Evolutionary conservation across 2,797 vertebrate genomes (phyloP).

Genomic region (Falco concolor): DNA sequence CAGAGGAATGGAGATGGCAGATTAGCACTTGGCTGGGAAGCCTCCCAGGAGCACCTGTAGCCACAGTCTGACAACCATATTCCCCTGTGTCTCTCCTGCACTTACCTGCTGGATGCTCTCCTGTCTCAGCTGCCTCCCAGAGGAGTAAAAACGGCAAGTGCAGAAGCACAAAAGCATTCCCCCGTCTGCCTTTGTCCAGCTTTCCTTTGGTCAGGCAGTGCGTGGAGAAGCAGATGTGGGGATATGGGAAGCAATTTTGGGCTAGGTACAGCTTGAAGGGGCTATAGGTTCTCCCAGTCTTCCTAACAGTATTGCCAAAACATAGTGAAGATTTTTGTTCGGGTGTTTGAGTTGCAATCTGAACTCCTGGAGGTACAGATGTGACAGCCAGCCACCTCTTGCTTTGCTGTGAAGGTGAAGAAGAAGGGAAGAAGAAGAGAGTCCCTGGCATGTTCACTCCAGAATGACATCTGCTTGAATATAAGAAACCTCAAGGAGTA

Average conservation of each 20-base stretch:
- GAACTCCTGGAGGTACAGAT: not conserved
- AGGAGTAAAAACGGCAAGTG: not conserved
- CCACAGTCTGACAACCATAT: not conserved
- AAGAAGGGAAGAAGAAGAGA: not conserved
- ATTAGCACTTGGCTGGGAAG: not conserved
- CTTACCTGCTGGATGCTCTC: not conserved
- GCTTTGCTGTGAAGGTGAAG: not conserved
- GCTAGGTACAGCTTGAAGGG: not conserved
- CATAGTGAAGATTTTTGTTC: not conserved
- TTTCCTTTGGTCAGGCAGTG: not conserved
- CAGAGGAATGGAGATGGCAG: not conserved
- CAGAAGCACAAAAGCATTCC: not conserved
- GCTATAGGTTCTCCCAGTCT: not conserved
- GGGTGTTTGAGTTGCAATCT: not conserved
- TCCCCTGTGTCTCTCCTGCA: not conserved
- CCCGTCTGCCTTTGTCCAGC: not conserved
- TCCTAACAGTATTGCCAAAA: not conserved
- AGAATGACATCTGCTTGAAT: not conserved
- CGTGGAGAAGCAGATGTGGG: fast-evolving
- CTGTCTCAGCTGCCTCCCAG: not conserved
- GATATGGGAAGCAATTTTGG: not conserved
- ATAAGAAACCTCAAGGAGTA: not conserved
- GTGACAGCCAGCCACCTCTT: not conserved
- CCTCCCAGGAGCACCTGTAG: not conserved
- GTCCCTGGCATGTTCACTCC: not conserved